Base-by-base conservation (phyloP, 1,140 invertebrate species). In the Varroa destructor region DNA sequence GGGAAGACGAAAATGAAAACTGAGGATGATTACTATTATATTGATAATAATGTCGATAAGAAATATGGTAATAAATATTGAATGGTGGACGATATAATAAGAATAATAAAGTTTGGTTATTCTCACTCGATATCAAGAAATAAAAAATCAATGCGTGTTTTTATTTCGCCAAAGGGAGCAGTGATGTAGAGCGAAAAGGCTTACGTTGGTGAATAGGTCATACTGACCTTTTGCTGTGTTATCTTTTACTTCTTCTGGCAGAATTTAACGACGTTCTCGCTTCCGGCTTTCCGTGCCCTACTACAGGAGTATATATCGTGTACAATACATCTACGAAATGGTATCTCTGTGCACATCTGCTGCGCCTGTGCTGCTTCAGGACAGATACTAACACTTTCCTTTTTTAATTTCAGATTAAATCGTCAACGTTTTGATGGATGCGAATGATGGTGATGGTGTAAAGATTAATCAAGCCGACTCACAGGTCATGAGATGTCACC, bases 81-180 rank as follows among this genome's bases (percentile, higher is more conserved):
- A 67, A 67, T 51, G 46, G 46, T 51, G 46, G 46, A 51, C 46
- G 46, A 51, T 51, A 51, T 51, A 51, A 51, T 51, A 51, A 46
- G 40, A 25, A 40, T 40, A 67, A 67, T 67, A 67, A 67, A 67
- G 61, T 67, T 67, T 67, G 61, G 61, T 67, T 67, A 67, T 67
- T 67, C 61, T 67, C 61, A 67, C 61, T 67, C 61, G 40, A 46
- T 67, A 67, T 67, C 61, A 67, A 8, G 46, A 51, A 51, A 51
- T 51, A 8, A 51, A 51, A 51, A 1, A 67, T 12, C 61, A 46
- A 36, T 14, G 37, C 40, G 57, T 67, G 61, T 67, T 40, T 67
- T 67, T 37, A 67, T 67, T 67, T 67, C 61, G 57, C 12, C 3
- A 37, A 3, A 12, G 12, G 46, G 46, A 8, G 3, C 4, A 0